Evolutionary conservation across 2,888 invertebrate genomes (phyloP).

Genomic region (Hydroisotoma schaefferi): DNA sequence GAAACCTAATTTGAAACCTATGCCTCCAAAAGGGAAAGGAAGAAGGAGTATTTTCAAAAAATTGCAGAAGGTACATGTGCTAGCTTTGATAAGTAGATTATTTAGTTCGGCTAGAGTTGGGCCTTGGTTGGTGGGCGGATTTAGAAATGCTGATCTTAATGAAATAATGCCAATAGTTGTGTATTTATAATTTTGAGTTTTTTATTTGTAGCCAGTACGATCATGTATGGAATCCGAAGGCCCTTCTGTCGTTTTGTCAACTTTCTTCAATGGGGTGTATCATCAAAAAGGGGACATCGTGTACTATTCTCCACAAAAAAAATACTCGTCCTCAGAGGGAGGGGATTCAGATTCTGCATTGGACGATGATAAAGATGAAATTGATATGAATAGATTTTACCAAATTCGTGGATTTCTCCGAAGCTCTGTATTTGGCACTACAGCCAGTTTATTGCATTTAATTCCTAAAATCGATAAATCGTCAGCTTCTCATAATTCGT

Average conservation of each 20-base stretch:
- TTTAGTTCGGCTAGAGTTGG: not conserved
- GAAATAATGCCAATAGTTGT: too few relatives aligned
- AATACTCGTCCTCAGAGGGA: not conserved
- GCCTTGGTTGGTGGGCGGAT: not conserved
- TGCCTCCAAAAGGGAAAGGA: constrained; percentile 9
- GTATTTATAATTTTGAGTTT: not conserved
- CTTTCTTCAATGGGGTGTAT: not conserved
- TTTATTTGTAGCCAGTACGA: constrained; percentile 5
- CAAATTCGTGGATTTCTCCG: constrained; percentile 5
- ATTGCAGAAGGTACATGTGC: constrained; percentile 2
- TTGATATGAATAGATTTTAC: not conserved
- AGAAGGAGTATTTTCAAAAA: constrained; percentile 6
- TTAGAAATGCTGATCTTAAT: too few relatives aligned
- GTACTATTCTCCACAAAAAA: not conserved
- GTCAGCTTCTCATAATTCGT: not conserved
- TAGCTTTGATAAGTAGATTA: not conserved
- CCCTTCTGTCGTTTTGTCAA: not conserved
- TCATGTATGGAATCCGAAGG: constrained; percentile 4
- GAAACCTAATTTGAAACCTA: constrained; percentile 4
- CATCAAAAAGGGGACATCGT: constrained; percentile 9
- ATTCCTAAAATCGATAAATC: not conserved
- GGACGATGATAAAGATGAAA: not conserved
- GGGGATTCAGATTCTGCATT: not conserved
- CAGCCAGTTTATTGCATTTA: not conserved
- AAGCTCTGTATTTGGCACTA: not conserved